Percentiles rank a stretch among this genome's conserved stretches.
Conservation (phyloP, 2,888 invertebrate genomes). For the Priocnemis perturbator region DNA sequence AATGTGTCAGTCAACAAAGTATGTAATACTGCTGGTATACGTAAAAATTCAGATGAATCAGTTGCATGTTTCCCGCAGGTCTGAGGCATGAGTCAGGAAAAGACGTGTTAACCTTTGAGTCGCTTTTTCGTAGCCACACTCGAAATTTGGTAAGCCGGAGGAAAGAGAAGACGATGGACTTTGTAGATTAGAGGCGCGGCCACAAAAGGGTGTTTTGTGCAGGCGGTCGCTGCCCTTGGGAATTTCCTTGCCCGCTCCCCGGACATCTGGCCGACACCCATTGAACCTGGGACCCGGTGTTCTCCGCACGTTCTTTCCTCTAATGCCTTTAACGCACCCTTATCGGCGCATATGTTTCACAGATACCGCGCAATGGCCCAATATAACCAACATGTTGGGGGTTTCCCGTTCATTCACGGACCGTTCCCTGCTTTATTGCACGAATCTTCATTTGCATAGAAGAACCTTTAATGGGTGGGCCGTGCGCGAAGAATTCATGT, state of each 20-base stretch:
- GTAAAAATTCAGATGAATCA: no score
- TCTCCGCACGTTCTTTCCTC: conserved; percentile 32
- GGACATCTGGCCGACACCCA: conserved; percentile 68
- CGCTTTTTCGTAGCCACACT: no score
- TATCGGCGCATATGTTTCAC: conserved; percentile 70
- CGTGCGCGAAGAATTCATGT: no score
- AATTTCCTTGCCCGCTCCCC: conserved; percentile 62
- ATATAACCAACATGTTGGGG: conserved; percentile 34
- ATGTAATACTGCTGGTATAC: no score
- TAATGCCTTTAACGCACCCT: conserved; percentile 61
- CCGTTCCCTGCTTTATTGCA: conserved; percentile 31
- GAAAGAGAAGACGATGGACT: neutral
- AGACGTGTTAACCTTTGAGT: no score
- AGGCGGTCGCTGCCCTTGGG: conserved; percentile 57
- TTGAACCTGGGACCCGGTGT: conserved; percentile 41
- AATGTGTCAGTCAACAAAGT: no score
- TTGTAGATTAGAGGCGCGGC: neutral
- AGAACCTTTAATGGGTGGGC: neutral
- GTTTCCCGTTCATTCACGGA: conserved; percentile 35
- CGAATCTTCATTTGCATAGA: conserved; percentile 31
- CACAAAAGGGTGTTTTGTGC: no score
- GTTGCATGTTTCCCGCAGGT: no score
- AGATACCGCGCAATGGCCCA: conserved; percentile 59
- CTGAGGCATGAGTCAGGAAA: no score
- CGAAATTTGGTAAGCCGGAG: no score